phyloP scores from a whole-genome alignment of 2,888 invertebrate genomes.

The Meloe dianella region DNA sequence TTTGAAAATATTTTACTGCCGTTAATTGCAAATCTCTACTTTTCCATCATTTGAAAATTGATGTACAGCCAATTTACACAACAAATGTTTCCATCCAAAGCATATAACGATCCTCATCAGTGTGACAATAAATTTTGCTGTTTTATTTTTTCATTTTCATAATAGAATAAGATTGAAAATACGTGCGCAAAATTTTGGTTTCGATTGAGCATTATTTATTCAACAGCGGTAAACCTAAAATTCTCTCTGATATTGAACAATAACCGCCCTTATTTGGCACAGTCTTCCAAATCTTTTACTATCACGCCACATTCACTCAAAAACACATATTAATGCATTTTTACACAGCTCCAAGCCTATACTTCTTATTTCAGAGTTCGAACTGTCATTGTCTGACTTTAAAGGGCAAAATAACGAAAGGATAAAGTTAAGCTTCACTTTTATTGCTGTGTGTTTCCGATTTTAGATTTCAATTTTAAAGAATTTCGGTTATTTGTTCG shows the following conservation, averaged over 20 bases:
- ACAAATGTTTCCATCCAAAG: not conserved
- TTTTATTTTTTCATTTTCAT: no score
- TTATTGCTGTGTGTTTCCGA: conserved; percentile 30
- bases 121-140: not conserved
- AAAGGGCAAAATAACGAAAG: conserved; percentile 41
- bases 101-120: not conserved
- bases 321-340: not conserved
- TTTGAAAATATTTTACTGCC: not conserved
- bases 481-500: not conserved
- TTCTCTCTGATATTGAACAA: not conserved
- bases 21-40: not conserved
- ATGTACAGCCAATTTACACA: not conserved
- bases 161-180: not conserved
- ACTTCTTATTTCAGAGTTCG: conserved; percentile 36
- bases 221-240: not conserved
- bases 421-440: conserved; percentile 40
- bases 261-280: not conserved
- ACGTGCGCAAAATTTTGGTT: not conserved
- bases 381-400: conserved; percentile 37
- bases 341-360: not conserved
- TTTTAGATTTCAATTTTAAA: conserved; percentile 37
- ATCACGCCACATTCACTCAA: not conserved
- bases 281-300: not conserved
- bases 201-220: not conserved
- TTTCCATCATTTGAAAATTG: not conserved